Evolutionary conservation across 2,113 vertebrate genomes (phyloP), one percentile per base, ranked within the genome.

Genomic region (Paratilapia polleni): DNA sequence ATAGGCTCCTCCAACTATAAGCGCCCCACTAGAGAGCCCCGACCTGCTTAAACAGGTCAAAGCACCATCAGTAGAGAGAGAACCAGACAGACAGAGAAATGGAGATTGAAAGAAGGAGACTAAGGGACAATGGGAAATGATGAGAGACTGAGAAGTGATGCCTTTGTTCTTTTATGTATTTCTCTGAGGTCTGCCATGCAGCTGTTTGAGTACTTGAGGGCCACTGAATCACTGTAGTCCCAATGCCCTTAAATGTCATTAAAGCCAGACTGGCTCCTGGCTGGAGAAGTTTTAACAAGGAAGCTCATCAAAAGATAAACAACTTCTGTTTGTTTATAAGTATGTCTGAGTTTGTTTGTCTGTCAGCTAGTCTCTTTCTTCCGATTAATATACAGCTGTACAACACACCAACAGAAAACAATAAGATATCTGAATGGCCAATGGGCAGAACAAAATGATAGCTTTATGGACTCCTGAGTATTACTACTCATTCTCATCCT

Each of bases 41-140:
- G 91, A 95, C 94, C 94, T 92, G 91, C 94, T 95, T 94, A 96
- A 91, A 93, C 90, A 86, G 94, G 95, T 95, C 94, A 95, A 90
- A 93, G 92, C 90, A 87, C 88, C 89, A 91, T 83, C 82, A 85
- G 70, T 87, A 83, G 83, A 87, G 64, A 78, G 80, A 80, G 84
- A 88, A 61, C 8, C 11, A 87, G 85, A 64, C 70, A 83, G 62
- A 86, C 76, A 68, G 62, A 84, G 60, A 80, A 75, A 76, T 56
- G 80, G 79, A 89, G 84, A 85, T 80, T 19, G 52, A 76, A 66
- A 22, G 83, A 57, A 80, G 47, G 61, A 84, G 80, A 90, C 81
- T 54, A 86, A 89, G 82, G 91, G 90, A 93, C 88, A 91, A 86
- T 64, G 60, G 75, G 77, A 89, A 79, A 90, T 83, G 82, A 89